phyloP scores from a whole-genome alignment of 2,888 invertebrate species.

The Pyrgus malvae region DNA sequence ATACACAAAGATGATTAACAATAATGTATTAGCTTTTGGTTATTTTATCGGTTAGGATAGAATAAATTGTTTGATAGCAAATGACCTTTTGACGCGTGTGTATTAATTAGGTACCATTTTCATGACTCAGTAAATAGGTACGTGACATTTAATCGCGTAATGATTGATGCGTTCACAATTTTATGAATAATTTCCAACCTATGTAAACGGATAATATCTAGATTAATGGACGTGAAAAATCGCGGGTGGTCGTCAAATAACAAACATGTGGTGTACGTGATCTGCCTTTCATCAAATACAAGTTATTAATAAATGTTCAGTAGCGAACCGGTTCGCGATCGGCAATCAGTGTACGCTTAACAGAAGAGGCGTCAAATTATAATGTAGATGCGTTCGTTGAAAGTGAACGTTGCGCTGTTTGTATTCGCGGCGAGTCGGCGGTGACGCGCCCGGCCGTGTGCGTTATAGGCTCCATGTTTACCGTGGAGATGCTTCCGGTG shows the following conservation, averaged over 20 bases:
- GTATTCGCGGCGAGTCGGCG: slow-evolving; percentile 60
- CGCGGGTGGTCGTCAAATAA: slow-evolving; percentile 1
- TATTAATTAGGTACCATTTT: not conserved
- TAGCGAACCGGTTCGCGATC: slow-evolving; percentile 41
- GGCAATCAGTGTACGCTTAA: slow-evolving; percentile 39
- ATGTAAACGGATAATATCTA: no score
- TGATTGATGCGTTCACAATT: not conserved
- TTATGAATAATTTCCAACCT: not conserved
- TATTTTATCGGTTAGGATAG: not conserved
- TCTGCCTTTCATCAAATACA: not conserved
- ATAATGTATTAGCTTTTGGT: no score
- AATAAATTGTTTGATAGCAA: no score
- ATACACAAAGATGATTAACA: not conserved
- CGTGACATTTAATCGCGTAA: not conserved
- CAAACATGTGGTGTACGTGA: not conserved
- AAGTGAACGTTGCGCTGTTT: slow-evolving; percentile 77
- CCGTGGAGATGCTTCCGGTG: slow-evolving; percentile 6
- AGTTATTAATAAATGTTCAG: slow-evolving; percentile 41
- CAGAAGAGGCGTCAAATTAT: slow-evolving; percentile 44
- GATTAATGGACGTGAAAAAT: no score
- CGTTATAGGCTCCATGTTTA: not conserved
- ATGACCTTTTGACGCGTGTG: no score
- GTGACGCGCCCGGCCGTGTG: slow-evolving; percentile 50
- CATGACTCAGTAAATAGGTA: not conserved
- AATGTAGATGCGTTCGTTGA: slow-evolving; percentile 59